Conservation (phyloP, 1,140 invertebrate genomes). For the Drosophila busckii region DNA sequence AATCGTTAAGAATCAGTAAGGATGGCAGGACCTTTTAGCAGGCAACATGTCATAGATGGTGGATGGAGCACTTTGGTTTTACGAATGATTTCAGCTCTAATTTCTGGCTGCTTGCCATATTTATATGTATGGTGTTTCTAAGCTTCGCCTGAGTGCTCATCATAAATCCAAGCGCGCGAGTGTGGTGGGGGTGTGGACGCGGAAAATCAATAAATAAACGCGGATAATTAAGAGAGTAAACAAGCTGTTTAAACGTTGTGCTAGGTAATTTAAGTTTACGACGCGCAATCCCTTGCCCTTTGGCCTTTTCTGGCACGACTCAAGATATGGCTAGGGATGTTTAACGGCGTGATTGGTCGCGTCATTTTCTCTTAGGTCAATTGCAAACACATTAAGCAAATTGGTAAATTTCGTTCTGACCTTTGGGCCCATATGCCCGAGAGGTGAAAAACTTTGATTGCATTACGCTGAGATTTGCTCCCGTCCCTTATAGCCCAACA, state of each 20-base stretch:
- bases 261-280: no score
- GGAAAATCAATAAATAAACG: slow-evolving; percentile 50
- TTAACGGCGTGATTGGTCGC: slow-evolving; percentile 1
- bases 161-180: slow-evolving; percentile 39
- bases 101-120: slow-evolving; percentile 6
- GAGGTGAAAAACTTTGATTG: slow-evolving; percentile 59
- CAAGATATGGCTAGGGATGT: slow-evolving; percentile 10
- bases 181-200: slow-evolving; percentile 14
- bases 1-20: slow-evolving; percentile 50
- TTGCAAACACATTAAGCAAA: slow-evolving; percentile 66
- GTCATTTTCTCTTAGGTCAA: slow-evolving; percentile 44
- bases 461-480: slow-evolving; percentile 60
- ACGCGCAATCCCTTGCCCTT: no score
- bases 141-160: slow-evolving; percentile 35
- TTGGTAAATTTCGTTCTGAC: slow-evolving; percentile 54
- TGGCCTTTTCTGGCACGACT: slow-evolving; percentile 14
- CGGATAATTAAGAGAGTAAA: slow-evolving; percentile 13
- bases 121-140: slow-evolving; percentile 5
- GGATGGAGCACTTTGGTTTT: background rate
- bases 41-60: slow-evolving; percentile 1
- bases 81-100: slow-evolving; percentile 30
- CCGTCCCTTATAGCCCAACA: slow-evolving; percentile 13
- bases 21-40: slow-evolving; percentile 33
- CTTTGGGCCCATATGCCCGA: slow-evolving; percentile 36
- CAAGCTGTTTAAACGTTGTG: slow-evolving; percentile 7